A percentile compares a stretch with the other conserved stretches of the same genome.
These are phyloP conservation scores for Tachysurus fulvidraco DNA, from an alignment of 2,113 vertebrate genomes.

Conservation along the genomic window DNA sequence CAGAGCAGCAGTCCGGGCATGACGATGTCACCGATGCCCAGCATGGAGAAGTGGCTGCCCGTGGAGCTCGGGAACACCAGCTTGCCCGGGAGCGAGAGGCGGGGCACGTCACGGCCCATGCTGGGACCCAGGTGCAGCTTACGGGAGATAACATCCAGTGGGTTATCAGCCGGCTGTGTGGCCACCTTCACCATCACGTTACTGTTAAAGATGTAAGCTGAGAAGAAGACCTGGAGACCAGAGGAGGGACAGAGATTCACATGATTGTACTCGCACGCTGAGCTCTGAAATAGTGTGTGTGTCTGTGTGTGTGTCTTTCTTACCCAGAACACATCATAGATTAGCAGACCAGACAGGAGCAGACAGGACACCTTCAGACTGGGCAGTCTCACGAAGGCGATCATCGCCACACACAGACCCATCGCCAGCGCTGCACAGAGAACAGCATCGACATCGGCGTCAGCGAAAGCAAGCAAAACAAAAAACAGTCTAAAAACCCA, in stretches of 20 bases:
- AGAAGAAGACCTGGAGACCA: conserved; percentile 99
- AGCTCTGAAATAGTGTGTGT: not conserved
- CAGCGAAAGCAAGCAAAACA: no score
- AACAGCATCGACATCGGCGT: not conserved
- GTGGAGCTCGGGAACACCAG: conserved; percentile 98
- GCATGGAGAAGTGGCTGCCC: conserved; percentile 98
- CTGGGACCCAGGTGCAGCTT: conserved; percentile 95
- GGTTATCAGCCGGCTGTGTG: conserved; percentile 97
- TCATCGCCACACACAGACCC: conserved; percentile 99
- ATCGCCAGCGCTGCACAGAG: conserved; percentile 88
- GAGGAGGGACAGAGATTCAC: conserved; percentile 4
- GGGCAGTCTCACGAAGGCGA: conserved; percentile 96
- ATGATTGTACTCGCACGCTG: not conserved
- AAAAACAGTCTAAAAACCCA: not conserved
- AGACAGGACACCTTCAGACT: conserved; percentile 99
- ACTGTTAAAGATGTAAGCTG: conserved; percentile 99
- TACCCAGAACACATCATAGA: conserved; percentile 99
- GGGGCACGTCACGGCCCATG: conserved; percentile 92
- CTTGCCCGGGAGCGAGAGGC: conserved; percentile 94
- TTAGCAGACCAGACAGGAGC: conserved; percentile 95
- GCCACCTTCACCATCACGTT: conserved; percentile 99
- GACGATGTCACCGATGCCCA: conserved; percentile 98
- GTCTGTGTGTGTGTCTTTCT: conserved; percentile 60
- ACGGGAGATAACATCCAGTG: conserved; percentile 93
- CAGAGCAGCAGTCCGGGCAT: conserved; percentile 98